Conservation (phyloP, 1,140 invertebrate species). For the Ectropis grisescens region DNA sequence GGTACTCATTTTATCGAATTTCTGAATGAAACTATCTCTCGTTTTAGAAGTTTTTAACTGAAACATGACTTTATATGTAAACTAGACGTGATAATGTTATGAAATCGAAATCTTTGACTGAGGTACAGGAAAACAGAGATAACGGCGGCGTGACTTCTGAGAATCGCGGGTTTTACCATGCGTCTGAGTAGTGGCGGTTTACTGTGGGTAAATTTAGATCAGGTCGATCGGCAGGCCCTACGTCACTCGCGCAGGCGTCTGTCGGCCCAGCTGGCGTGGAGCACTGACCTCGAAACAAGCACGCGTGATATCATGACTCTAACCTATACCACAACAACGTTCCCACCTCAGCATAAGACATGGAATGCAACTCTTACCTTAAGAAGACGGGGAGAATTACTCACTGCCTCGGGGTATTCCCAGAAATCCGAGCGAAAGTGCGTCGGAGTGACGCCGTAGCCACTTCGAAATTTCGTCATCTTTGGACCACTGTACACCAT, state of each 20-base stretch:
- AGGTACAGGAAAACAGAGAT: too few species aligned
- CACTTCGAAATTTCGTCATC: slow-evolving; percentile 41
- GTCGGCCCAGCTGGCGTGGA: slow-evolving; percentile 43
- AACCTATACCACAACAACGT: slow-evolving; percentile 40
- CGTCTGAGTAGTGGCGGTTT: too few species aligned
- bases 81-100: too few species aligned
- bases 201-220: slow-evolving; percentile 35
- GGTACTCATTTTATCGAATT: too few species aligned
- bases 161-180: too few species aligned
- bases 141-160: too few species aligned
- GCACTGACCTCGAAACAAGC: slow-evolving; percentile 57
- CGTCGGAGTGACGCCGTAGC: slow-evolving; percentile 33
- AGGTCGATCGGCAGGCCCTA: slow-evolving; percentile 42
- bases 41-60: too few species aligned
- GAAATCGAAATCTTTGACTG: too few species aligned
- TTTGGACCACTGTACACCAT: slow-evolving; percentile 21
- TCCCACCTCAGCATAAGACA: slow-evolving; percentile 1
- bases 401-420: slow-evolving; percentile 42
- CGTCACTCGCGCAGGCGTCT: slow-evolving; percentile 48
- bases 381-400: slow-evolving; percentile 24
- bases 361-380: slow-evolving; percentile 18
- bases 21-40: too few species aligned
- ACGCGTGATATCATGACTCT: slow-evolving; percentile 38
- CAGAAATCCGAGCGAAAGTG: slow-evolving; percentile 52
- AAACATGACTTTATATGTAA: too few species aligned